Percentiles rank a stretch among this genome's conserved stretches.
Conservation (phyloP, 1,140 invertebrate species). For the Magallana gigas region DNA sequence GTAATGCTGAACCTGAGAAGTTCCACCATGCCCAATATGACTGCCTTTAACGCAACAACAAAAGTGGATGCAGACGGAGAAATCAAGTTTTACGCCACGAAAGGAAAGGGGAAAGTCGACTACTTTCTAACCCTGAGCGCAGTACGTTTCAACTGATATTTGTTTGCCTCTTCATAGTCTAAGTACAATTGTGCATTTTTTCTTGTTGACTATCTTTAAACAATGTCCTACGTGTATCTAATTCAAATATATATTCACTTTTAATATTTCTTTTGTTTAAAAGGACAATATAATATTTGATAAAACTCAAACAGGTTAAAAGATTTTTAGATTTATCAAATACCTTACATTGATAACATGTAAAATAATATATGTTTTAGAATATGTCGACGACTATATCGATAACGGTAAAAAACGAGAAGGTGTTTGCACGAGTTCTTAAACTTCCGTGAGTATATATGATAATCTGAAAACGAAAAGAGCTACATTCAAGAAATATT, state of each 20-base stretch:
- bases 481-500: too few species aligned
- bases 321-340: too few species aligned
- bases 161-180: too few species aligned
- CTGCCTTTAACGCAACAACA: neutral
- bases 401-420: slow-evolving; percentile 32
- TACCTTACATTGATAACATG: too few species aligned
- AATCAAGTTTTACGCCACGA: slow-evolving; percentile 11
- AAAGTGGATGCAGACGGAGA: slow-evolving; percentile 1
- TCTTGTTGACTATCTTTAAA: too few species aligned
- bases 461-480: too few species aligned
- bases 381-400: slow-evolving; percentile 30
- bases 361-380: neutral
- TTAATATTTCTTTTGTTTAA: too few species aligned
- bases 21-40: slow-evolving; percentile 25
- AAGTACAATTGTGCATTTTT: too few species aligned
- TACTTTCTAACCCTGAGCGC: neutral
- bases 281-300: too few species aligned
- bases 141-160: neutral
- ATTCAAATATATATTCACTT: too few species aligned
- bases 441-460: slow-evolving; percentile 28
- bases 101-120: neutral
- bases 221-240: too few species aligned
- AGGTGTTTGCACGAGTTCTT: neutral
- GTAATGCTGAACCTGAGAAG: neutral
- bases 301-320: too few species aligned